Evolutionary conservation across 2,888 invertebrate genomes (phyloP).

Genomic region (Scotopteryx bipunctaria): DNA sequence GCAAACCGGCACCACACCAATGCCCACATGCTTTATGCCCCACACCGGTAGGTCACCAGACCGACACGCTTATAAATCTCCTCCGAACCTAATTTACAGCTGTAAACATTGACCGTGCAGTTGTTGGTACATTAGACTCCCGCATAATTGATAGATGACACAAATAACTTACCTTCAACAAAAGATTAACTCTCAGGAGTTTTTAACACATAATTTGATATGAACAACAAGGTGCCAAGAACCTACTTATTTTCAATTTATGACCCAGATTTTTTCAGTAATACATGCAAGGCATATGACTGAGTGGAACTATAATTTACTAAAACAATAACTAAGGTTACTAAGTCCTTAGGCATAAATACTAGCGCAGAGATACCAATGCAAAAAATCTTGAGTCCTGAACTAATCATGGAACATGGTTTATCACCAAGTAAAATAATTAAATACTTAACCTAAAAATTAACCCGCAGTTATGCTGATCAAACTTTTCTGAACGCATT

Average conservation of each 20-base stretch:
- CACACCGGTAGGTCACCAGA: constrained; percentile 79
- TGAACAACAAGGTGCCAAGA: neutral
- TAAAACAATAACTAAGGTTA: too few species aligned
- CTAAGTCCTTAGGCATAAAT: too few species aligned
- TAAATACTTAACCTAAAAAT: too few species aligned
- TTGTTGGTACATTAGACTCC: constrained; percentile 31
- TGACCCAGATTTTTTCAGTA: neutral
- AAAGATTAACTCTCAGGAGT: constrained; percentile 1
- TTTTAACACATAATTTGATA: too few species aligned
- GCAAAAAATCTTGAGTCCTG: too few species aligned
- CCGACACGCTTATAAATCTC: constrained; percentile 62
- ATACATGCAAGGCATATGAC: neutral
- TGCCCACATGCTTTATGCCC: constrained; percentile 82
- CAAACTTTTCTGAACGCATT: too few species aligned
- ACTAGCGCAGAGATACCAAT: too few species aligned
- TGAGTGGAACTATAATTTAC: neutral
- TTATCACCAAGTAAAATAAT: too few species aligned
- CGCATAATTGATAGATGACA: constrained; percentile 24
- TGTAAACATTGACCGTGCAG: constrained; percentile 36
- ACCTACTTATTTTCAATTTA: neutral
- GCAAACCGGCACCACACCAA: constrained; percentile 79
- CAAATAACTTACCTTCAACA: neutral
- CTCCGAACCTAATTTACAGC: constrained; percentile 34
- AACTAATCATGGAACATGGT: too few species aligned
- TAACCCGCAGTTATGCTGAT: too few species aligned